Base-by-base conservation (phyloP, 2,113 vertebrate genomes). In the Myotis brandtii region DNA sequence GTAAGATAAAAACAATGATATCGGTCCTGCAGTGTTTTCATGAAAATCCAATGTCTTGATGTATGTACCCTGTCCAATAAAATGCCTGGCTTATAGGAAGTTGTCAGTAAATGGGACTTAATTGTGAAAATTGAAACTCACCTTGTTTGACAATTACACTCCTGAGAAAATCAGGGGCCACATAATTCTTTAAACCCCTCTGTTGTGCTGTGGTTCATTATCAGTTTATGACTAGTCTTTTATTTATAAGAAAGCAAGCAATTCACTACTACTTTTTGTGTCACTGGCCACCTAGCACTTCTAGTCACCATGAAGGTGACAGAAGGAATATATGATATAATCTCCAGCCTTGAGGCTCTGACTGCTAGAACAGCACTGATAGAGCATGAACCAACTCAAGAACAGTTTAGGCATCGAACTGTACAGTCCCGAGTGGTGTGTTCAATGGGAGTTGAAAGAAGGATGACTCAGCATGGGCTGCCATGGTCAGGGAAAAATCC, bases 171-270 rank as follows among this genome's bases (percentile, higher is more conserved):
- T 17, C 52, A 56, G 32, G 5, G 10, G 12, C 43, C 27, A 13
- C 5, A 0, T 27, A 25, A 79, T 67, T 89, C n/a, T 56, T 86
- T 50, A 52, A 88, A 79, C 6, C 6, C 27, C 27, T 50, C 4
- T 77, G 11, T 79, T 91, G 43, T 52, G 32, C 14, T 82, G 8
- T 66, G 50, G 25, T 56, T 94, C 16, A 4, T 21, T 40, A 92
- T 84, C 50, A 66, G 6, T 86, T 72, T 90, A 13, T 69, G 46
- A 62, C 25, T 32, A 46, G 30, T 11, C 8, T 13, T 40, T 81
- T 27, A 46, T 89, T 82, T 79, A 82, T 86, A 67, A 91, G 59
- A 77, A 73, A 75, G 54, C 25, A 96, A 83, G 66, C 27, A 30
- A 59, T 20, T 16, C 21, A 1, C 5, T 72, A 48, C 52, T 48